Evolutionary conservation across 2,113 vertebrate species (phyloP), one percentile per base, ranked within the genome.

Genomic region (Pavo muticus): DNA sequence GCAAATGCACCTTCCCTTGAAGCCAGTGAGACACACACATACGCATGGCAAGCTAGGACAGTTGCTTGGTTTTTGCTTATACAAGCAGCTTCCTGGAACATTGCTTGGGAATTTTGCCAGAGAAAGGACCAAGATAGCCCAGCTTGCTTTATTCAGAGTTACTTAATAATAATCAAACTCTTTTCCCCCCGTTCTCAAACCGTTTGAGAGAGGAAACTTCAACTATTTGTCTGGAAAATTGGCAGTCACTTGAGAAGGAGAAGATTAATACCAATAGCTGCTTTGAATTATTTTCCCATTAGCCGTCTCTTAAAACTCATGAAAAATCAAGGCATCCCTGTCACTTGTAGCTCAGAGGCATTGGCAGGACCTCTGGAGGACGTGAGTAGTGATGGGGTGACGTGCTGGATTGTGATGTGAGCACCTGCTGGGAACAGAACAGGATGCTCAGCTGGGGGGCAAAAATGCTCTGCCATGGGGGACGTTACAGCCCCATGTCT

Each of bases 21-120:
- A 74, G 72, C 50, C 60, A 70, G 18, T 30, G 72, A 70, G 78
- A 64, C 17, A 39, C 6, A 7, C 39, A 16, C 35, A 9, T 23
- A 25, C 13, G 7, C 74, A 6, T 3, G 57, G 60, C 0, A 17
- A 87, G 84, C 48, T 24, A 54, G 59, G 90, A 61, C 25, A 63
- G 75, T 52, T 74, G 59, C 71, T 87, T 80, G 29, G 30, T 15
- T 70, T 67, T 47, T 68, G 44, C 48, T 71, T 91, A 23, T 44
- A 79, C 91, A 94, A 70, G 59, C 56, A 32, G 45, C 35, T 84
- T 93, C 91, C 93, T 92, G 87, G 68, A 92, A 94, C 85, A 94
- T 68, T 87, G 89, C 71, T 63, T 71, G 86, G 91, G 91, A 84
- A 73, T 80, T 81, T 72, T 95, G 93, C 91, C 86, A 93, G 70